Evolutionary conservation across 2,113 vertebrate species (phyloP).

Genomic region (Oncorhynchus tshawytscha): DNA sequence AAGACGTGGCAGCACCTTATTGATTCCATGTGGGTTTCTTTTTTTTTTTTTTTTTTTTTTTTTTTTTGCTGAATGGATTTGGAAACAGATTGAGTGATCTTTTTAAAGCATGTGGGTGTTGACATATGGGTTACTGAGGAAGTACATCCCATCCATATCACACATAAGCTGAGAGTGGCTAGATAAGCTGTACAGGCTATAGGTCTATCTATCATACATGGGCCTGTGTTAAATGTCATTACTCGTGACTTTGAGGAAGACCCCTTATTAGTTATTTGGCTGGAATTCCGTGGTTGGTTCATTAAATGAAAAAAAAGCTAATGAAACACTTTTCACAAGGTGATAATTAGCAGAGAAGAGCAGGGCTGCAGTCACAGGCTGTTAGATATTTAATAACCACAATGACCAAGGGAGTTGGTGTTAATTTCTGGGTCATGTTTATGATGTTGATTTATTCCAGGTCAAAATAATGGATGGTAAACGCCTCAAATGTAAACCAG

Average conservation of each 20-base stretch:
- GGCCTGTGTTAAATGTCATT: background rate
- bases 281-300: conserved; percentile 84
- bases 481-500: conserved; percentile 4
- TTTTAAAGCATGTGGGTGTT: background rate
- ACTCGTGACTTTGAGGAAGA: background rate
- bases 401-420: conserved; percentile 59
- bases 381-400: conserved; percentile 81
- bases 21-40: too few species aligned
- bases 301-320: conserved; percentile 82
- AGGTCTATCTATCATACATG: background rate
- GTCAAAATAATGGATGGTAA: conserved; percentile 27
- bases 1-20: too few species aligned
- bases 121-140: background rate
- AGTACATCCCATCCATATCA: background rate
- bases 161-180: background rate
- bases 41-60: too few species aligned
- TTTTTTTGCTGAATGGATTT: too few species aligned
- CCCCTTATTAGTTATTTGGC: conserved; percentile 78
- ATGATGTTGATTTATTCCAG: conserved; percentile 34
- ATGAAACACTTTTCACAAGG: conserved; percentile 93
- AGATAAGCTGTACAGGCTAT: too few species aligned
- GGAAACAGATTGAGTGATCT: background rate
- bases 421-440: conserved; percentile 41
- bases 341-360: conserved; percentile 87
- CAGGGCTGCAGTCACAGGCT: conserved; percentile 74